These are phyloP conservation scores for Elgaria multicarinata DNA, from an alignment of 2,113 vertebrate species.

Conservation along the genomic window DNA sequence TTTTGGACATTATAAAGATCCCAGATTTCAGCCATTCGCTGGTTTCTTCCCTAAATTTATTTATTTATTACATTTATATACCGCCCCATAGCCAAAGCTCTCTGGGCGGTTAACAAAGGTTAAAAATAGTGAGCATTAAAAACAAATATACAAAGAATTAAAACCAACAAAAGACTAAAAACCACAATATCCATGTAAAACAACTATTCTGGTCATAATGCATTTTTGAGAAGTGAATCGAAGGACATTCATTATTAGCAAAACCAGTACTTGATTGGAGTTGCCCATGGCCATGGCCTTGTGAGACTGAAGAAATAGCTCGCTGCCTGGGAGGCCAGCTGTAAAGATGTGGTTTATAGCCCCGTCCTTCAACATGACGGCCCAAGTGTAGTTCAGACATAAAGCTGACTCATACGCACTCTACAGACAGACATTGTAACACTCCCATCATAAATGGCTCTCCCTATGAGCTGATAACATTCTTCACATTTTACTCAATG, in stretches of 20 bases:
- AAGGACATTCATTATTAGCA: not conserved
- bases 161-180: too few species aligned
- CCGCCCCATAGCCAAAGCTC: too few species aligned
- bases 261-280: not conserved
- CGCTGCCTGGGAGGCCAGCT: not conserved
- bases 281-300: not conserved
- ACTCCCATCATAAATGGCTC: slow-evolving; percentile 25
- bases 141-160: too few species aligned
- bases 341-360: not conserved
- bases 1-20: not conserved
- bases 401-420: not conserved
- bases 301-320: not conserved
- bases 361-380: not conserved
- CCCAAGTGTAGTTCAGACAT: slow-evolving; percentile 9
- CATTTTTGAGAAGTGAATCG: not conserved
- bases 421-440: not conserved
- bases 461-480: slow-evolving; percentile 25
- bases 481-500: not conserved
- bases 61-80: too few species aligned
- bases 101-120: too few species aligned
- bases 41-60: not conserved
- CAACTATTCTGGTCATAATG: too few species aligned
- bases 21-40: not conserved
- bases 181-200: too few species aligned
- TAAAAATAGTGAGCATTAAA: too few species aligned